Evolutionary conservation across 2,888 invertebrate genomes (phyloP).

Genomic region (Nebria salina): DNA sequence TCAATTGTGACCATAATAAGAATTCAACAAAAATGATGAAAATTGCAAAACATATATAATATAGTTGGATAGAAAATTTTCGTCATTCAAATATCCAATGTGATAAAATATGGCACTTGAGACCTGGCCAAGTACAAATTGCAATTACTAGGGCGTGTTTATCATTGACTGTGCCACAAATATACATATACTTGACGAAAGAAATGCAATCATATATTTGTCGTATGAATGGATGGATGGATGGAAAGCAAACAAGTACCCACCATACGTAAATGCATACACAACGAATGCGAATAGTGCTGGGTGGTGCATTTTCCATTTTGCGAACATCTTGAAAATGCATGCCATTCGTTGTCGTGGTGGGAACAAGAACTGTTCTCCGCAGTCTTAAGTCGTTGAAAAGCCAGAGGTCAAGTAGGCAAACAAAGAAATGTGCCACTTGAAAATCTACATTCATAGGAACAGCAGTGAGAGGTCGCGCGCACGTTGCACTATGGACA

Average conservation of each 20-base stretch:
- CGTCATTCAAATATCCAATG: background rate
- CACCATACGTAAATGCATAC: background rate
- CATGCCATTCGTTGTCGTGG: background rate
- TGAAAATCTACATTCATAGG: conserved; percentile 44
- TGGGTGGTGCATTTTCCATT: conserved; percentile 8
- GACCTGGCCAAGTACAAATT: background rate
- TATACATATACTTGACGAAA: conserved; percentile 6
- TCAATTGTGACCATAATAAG: too few relatives aligned
- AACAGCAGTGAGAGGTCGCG: conserved; percentile 26
- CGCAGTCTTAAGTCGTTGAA: conserved; percentile 38
- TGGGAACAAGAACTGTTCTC: conserved; percentile 2
- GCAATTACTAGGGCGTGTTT: conserved; percentile 2
- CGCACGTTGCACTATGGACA: conserved; percentile 9
- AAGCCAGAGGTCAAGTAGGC: conserved; percentile 44
- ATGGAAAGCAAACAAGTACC: background rate
- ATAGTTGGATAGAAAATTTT: too few relatives aligned
- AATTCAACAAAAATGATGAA: too few relatives aligned
- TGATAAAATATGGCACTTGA: too few relatives aligned
- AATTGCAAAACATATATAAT: too few relatives aligned
- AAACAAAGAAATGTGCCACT: conserved; percentile 39
- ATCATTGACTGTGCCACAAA: background rate
- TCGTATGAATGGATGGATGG: background rate
- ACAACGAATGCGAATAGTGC: background rate
- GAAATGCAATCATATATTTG: conserved; percentile 4
- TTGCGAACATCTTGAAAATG: background rate